phyloP scores from a whole-genome alignment of 2,797 vertebrate genomes.

The Clarias fuscus region DNA sequence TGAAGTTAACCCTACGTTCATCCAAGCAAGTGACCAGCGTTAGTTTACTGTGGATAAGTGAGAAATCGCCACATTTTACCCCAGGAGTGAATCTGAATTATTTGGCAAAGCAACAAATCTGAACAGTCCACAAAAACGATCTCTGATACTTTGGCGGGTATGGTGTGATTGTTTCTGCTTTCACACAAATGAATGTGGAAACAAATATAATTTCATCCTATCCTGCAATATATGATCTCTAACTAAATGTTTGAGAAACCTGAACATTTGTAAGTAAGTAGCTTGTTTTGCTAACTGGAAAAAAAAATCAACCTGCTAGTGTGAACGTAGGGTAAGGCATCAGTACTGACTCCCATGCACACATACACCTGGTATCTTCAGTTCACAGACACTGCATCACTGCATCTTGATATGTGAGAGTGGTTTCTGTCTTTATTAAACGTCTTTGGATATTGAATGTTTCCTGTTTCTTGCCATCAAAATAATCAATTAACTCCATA shows the following conservation, averaged over 20 bases:
- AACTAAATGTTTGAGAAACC: background rate
- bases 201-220: background rate
- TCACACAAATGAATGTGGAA: background rate
- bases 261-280: background rate
- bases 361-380: slow-evolving; percentile 27
- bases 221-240: background rate
- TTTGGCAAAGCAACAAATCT: background rate
- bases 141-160: no score
- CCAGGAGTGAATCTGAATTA: background rate
- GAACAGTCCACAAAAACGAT: background rate
- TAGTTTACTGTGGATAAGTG: background rate
- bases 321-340: slow-evolving; percentile 36
- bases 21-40: background rate
- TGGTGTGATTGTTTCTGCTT: background rate
- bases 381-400: slow-evolving; percentile 20
- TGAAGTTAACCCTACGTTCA: slow-evolving; percentile 31
- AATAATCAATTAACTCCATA: slow-evolving; percentile 6
- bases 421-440: slow-evolving; percentile 40
- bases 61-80: background rate
- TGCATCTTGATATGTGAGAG: slow-evolving; percentile 53
- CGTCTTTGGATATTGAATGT: slow-evolving; percentile 28
- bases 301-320: background rate
- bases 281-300: background rate
- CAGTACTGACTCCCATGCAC: slow-evolving; percentile 49
- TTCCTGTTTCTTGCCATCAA: background rate